Evolutionary conservation across 2,888 invertebrate genomes (phyloP).

Genomic region (Scaptomyza tumidula): DNA sequence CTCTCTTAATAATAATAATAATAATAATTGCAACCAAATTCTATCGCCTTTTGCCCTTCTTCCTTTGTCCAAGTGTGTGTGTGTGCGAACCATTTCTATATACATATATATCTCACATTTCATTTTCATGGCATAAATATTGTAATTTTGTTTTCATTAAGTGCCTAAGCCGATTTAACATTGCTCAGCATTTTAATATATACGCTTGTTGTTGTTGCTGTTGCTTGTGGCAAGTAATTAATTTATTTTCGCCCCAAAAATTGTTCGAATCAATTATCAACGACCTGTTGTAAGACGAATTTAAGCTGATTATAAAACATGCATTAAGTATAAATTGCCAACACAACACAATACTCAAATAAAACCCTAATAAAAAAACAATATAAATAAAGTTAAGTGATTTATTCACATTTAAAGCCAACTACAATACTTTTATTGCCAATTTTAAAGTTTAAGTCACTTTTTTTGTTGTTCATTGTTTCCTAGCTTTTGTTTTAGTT

Average conservation of each 20-base stretch:
- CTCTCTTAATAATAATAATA: slow-evolving; percentile 12
- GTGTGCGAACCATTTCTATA: not conserved
- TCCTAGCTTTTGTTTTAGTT: too few relatives aligned
- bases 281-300: not conserved
- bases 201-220: not conserved
- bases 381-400: not conserved
- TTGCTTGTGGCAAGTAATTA: slow-evolving; percentile 4
- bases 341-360: not conserved
- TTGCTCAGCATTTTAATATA: not conserved
- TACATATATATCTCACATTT: not conserved
- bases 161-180: slow-evolving; percentile 28
- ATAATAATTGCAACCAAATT: not conserved
- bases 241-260: not conserved
- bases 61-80: not conserved
- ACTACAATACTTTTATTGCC: not conserved
- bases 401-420: not conserved
- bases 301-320: slow-evolving; percentile 1
- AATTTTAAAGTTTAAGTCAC: not conserved
- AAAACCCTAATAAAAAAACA: not conserved
- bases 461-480: too few relatives aligned
- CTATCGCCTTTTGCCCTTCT: not conserved
- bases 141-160: slow-evolving; percentile 20
- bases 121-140: slow-evolving; percentile 29
- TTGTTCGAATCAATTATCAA: not conserved
- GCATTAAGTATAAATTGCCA: not conserved